These are phyloP conservation scores for Tarsius wallacei DNA, from an alignment of 2,797 vertebrate species.

Conservation along the genomic window DNA sequence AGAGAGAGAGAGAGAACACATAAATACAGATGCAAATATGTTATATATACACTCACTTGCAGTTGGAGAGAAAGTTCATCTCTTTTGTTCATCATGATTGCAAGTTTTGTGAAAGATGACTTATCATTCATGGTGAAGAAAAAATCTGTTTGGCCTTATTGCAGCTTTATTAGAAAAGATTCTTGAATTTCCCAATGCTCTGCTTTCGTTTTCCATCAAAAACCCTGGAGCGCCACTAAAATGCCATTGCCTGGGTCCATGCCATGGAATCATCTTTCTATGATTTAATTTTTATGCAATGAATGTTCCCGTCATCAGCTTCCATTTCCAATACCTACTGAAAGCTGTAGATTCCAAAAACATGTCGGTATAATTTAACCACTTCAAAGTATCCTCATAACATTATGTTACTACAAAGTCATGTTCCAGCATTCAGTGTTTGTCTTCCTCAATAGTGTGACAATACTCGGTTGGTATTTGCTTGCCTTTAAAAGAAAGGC, in stretches of 20 bases:
- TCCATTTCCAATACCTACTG: conserved; percentile 66
- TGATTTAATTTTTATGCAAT: conserved; percentile 60
- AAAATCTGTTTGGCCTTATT: conserved; percentile 14
- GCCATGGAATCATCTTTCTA: conserved; percentile 56
- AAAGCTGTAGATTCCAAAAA: conserved; percentile 69
- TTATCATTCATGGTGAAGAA: conserved; percentile 25
- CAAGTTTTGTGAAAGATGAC: neutral
- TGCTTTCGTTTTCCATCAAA: conserved; percentile 56
- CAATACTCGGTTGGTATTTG: conserved; percentile 66
- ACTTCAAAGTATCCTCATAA: conserved; percentile 75
- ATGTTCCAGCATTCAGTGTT: conserved; percentile 58
- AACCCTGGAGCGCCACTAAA: conserved; percentile 30
- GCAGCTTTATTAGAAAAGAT: conserved; percentile 38
- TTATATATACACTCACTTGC: neutral
- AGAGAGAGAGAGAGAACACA: accelerated
- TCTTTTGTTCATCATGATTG: neutral
- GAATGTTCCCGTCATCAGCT: conserved; percentile 64
- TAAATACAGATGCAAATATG: neutral
- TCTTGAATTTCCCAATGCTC: conserved; percentile 30
- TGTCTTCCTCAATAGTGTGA: conserved; percentile 56
- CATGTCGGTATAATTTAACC: conserved; percentile 68
- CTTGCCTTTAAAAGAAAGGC: conserved; percentile 70
- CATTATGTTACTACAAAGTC: conserved; percentile 72
- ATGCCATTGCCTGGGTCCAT: conserved; percentile 1
- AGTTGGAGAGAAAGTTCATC: neutral